phyloP scores from a whole-genome alignment of 2,797 vertebrate species.

The Microctenopoma stevenorrisi region DNA sequence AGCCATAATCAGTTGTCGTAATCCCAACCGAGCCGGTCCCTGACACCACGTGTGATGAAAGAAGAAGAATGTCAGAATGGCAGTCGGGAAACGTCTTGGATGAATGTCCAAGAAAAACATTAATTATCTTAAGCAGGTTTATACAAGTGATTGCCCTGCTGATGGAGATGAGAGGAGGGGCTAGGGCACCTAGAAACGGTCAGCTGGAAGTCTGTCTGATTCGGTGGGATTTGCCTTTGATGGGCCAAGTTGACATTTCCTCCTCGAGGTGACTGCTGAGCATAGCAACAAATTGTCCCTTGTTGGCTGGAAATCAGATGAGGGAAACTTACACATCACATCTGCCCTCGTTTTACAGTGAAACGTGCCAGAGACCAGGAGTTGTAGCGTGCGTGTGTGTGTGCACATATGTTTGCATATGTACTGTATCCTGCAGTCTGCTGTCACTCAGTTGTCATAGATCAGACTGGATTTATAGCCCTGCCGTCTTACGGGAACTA shows the following conservation, averaged over 20 bases:
- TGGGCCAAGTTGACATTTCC: slow-evolving; percentile 70
- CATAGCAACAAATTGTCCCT: slow-evolving; percentile 67
- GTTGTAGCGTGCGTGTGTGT: neutral
- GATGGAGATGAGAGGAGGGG: slow-evolving; percentile 25
- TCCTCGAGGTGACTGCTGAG: slow-evolving; percentile 60
- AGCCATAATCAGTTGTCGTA: slow-evolving; percentile 57
- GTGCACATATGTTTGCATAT: slow-evolving; percentile 3
- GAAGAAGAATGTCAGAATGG: slow-evolving; percentile 28
- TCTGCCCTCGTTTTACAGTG: slow-evolving; percentile 71
- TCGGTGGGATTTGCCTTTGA: slow-evolving; percentile 63
- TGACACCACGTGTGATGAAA: slow-evolving; percentile 37
- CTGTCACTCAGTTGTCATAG: slow-evolving; percentile 53
- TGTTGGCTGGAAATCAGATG: slow-evolving; percentile 69
- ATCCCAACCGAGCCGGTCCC: slow-evolving; percentile 29
- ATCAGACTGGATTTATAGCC: slow-evolving; percentile 44
- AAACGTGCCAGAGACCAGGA: slow-evolving; percentile 15
- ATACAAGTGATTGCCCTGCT: slow-evolving; percentile 65
- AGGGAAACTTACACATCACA: slow-evolving; percentile 77
- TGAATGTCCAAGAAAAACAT: slow-evolving; percentile 71
- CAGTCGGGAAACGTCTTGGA: slow-evolving; percentile 54
- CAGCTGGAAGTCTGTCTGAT: slow-evolving; percentile 42
- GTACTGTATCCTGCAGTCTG: slow-evolving; percentile 41
- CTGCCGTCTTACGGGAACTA: slow-evolving; percentile 42
- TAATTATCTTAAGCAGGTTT: slow-evolving; percentile 72
- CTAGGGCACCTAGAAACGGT: slow-evolving; percentile 14